These are phyloP conservation scores for Metacarcinus magister DNA, from an alignment of 2,888 invertebrate genomes.

Conservation along the genomic window DNA sequence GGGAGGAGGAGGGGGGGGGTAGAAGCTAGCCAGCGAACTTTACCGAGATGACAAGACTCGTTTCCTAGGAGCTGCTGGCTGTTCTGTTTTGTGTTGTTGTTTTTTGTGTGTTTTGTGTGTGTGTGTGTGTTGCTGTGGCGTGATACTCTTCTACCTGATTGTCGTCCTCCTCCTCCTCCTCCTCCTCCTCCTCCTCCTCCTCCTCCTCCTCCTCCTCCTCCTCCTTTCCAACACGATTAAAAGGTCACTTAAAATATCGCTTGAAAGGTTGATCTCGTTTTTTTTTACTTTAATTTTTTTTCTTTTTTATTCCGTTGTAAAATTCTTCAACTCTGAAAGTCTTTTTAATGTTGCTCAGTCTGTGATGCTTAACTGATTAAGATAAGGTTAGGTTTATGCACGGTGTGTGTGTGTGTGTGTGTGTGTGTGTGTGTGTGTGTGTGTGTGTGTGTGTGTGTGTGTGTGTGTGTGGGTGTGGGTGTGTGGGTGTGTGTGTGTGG, in stretches of 20 bases:
- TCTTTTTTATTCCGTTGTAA: background rate
- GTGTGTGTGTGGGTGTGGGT: conserved; percentile 49
- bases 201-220: no score
- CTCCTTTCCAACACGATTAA: background rate
- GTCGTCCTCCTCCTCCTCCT: no score
- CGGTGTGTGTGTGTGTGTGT: conserved; percentile 40
- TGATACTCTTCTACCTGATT: no score
- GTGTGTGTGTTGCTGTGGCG: no score
- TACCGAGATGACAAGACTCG: no score
- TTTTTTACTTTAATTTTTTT: background rate
- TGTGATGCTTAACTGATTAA: background rate
- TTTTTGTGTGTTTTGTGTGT: no score
- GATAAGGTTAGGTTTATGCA: background rate
- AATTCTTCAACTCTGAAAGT: background rate
- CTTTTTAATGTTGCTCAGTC: background rate
- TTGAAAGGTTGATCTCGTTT: background rate
- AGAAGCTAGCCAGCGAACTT: no score
- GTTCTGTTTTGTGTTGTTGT: no score
- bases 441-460: conserved; percentile 59
- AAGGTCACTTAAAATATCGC: background rate
- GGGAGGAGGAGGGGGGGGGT: no score
- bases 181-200: no score
- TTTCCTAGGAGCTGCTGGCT: no score
- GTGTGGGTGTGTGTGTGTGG: no score
- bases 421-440: conserved; percentile 64